A percentile compares a stretch with the other conserved stretches of the same genome.
Conservation (phyloP, 2,113 vertebrate genomes). For the Sterrhoptilus dennistouni region DNA sequence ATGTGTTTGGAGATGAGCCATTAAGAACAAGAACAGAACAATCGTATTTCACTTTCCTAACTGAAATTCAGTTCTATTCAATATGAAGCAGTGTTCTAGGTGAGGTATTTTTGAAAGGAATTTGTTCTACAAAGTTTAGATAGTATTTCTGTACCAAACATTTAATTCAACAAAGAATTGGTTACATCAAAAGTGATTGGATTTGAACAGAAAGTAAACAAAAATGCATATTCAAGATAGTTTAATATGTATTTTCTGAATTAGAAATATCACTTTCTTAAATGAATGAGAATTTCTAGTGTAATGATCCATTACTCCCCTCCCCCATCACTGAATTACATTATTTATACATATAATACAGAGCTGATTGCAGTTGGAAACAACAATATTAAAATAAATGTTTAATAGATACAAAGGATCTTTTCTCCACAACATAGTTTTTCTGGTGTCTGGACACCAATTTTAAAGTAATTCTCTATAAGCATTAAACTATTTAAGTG, state of each 20-base stretch:
- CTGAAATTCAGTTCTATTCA: background rate
- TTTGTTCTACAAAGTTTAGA: constrained; percentile 17
- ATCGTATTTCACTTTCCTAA: background rate
- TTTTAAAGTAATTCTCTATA: constrained; percentile 85
- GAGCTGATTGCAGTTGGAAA: constrained; percentile 83
- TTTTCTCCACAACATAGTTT: constrained; percentile 79
- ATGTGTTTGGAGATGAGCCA: background rate
- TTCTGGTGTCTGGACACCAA: constrained; percentile 78
- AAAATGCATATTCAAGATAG: constrained; percentile 85
- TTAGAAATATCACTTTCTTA: constrained; percentile 91
- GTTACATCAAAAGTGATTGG: constrained; percentile 58
- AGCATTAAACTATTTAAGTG: constrained; percentile 89
- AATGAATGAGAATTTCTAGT: constrained; percentile 83
- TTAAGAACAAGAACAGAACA: background rate
- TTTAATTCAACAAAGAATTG: constrained; percentile 61
- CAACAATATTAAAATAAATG: constrained; percentile 94
- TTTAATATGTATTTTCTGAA: constrained; percentile 91
- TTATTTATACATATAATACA: constrained; percentile 87
- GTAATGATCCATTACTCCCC: constrained; percentile 80
- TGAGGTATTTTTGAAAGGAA: constrained; percentile 20
- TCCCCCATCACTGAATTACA: constrained; percentile 75
- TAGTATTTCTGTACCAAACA: constrained; percentile 61
- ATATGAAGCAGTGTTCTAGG: background rate
- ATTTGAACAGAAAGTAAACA: constrained; percentile 73
- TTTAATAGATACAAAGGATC: constrained; percentile 89